Base-by-base conservation (phyloP, 2,797 vertebrate species). In the Rhabdomys pumilio region DNA sequence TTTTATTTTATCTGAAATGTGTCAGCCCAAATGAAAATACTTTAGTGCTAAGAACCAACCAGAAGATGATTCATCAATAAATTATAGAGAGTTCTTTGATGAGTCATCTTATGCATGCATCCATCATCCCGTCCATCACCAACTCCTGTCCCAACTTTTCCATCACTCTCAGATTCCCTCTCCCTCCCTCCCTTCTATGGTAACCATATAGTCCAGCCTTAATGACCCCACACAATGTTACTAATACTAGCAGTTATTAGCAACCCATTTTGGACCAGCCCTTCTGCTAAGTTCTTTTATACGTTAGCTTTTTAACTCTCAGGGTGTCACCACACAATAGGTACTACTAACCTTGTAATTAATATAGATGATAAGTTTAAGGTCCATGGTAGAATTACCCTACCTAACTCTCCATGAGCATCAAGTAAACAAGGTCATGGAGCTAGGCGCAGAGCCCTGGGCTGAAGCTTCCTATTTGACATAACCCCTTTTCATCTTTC, bases 1-100 rank as follows among this genome's bases (percentile, higher is more conserved):
- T 90, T 67, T 92, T 59, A 87, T 84, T 83, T 82, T 92, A 89
- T 92, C 90, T 94, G 61, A 75, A 94, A 93, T 90, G 63, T 44
- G n/a, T 26, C 90, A 84, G 34, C 85, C 93, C 4, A 69, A 44
- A 44, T 85, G 67, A 94, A 97, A 97, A 92, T 79, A 82, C 93
- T n/a, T 72, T 29, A 59, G n/a, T 80, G 82, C 34, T 85, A 93
- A 92, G 91, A 90, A 75, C 55, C 59, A 94, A 84, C 24, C 53
- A 96, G 82, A 95, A 89, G 87, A 76, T 80, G 55, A 76, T 53
- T 85, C 89, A 81, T 86, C 94, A 89, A 93, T 76, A 96, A 93
- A 93, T 86, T 50, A 90, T 61, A 50, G 22, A n/a, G 5, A 65
- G 34, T 76, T 92, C 89, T 82, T 87, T 92, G 76, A 85, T 85